Percentiles rank a stretch among this genome's conserved stretches.
These are phyloP conservation scores for Elymnias hypermnestra DNA, from an alignment of 1,140 invertebrate genomes.

Conservation along the genomic window DNA sequence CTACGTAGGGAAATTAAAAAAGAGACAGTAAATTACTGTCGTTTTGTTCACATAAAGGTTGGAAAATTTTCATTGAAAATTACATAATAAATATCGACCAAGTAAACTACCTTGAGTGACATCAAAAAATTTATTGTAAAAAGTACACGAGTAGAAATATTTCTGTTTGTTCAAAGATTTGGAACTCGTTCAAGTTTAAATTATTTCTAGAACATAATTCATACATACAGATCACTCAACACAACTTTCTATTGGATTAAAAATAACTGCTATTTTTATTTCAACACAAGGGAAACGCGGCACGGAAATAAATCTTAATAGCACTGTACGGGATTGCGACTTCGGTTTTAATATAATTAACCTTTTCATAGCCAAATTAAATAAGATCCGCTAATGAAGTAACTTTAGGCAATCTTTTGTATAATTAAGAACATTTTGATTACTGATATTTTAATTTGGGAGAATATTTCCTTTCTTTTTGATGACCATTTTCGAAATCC, in stretches of 20 bases:
- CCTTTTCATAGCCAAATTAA: slow-evolving; percentile 14
- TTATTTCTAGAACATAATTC: slow-evolving; percentile 8
- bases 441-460: too few species aligned
- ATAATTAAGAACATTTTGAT: background rate
- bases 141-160: background rate
- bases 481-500: too few species aligned
- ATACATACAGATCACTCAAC: slow-evolving; percentile 8
- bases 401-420: background rate
- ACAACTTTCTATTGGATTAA: slow-evolving; percentile 4
- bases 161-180: background rate
- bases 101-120: background rate
- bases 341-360: slow-evolving; percentile 7
- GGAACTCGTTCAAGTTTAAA: slow-evolving; percentile 9
- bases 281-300: slow-evolving; percentile 1
- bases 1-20: too few species aligned
- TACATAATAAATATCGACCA: background rate
- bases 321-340: background rate
- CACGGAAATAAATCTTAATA: slow-evolving; percentile 6
- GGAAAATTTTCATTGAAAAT: background rate
- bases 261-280: slow-evolving; percentile 10
- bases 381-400: slow-evolving; percentile 9
- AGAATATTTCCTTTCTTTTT: too few species aligned
- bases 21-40: too few species aligned
- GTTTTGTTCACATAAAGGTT: too few species aligned
- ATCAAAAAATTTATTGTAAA: background rate